phyloP scores from a whole-genome alignment of 2,113 vertebrate genomes.

The Chloebia gouldiae region DNA sequence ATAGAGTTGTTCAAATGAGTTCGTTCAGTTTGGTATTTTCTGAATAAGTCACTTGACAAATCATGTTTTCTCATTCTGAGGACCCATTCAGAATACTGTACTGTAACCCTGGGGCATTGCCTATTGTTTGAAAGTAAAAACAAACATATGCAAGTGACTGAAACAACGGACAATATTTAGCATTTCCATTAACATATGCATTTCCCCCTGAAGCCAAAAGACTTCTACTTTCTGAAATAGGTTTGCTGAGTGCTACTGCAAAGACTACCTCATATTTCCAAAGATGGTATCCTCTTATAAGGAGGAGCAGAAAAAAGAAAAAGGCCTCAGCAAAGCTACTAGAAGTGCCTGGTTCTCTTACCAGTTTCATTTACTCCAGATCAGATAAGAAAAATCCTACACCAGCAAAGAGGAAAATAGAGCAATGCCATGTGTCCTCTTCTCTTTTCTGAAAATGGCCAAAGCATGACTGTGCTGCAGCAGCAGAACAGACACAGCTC shows the following conservation, averaged over 20 bases:
- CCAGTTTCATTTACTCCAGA: neutral
- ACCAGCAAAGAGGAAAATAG: neutral
- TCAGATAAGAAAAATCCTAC: neutral
- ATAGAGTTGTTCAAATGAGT: slow-evolving; percentile 17
- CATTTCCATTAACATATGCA: slow-evolving; percentile 11
- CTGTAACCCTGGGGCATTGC: slow-evolving; percentile 6
- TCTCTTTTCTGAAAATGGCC: neutral
- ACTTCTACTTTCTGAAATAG: neutral
- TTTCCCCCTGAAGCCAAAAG: neutral
- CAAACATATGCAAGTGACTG: slow-evolving; percentile 13
- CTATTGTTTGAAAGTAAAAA: slow-evolving; percentile 54
- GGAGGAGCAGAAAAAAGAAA: neutral
- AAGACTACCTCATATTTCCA: neutral
- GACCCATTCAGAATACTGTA: neutral
- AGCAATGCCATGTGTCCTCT: neutral
- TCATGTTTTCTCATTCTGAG: neutral
- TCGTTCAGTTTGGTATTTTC: slow-evolving; percentile 23
- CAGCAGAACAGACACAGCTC: neutral
- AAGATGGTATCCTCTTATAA: neutral
- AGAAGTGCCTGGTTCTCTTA: neutral
- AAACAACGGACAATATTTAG: slow-evolving; percentile 51
- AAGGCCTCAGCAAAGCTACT: neutral
- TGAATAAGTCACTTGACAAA: slow-evolving; percentile 18
- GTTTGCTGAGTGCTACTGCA: neutral
- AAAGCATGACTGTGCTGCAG: fast-evolving